phyloP scores from a whole-genome alignment of 1,140 invertebrate genomes.

The Platorchestia sp. region DNA sequence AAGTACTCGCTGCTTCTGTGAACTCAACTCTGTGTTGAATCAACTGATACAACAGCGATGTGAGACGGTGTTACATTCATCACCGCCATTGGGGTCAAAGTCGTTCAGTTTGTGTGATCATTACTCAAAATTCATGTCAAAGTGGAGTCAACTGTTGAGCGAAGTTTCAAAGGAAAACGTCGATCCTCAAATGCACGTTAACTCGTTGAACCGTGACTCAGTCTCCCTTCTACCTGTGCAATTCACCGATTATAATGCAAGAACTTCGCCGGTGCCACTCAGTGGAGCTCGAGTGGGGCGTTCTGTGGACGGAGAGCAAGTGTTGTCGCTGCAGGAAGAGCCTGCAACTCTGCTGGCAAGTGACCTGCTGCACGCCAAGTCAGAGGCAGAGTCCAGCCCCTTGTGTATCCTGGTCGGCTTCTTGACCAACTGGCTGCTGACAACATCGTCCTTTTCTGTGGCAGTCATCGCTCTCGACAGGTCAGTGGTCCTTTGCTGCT shows the following conservation, averaged over 20 bases:
- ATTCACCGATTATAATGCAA: not conserved
- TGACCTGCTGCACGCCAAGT: not conserved
- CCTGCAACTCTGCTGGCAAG: not conserved
- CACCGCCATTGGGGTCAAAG: not conserved
- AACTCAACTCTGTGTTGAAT: not conserved
- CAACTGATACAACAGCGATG: not conserved
- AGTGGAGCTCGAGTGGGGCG: not conserved
- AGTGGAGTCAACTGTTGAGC: not conserved
- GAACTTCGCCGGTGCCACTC: not conserved
- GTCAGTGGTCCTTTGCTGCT: not conserved
- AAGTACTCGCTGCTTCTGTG: not conserved
- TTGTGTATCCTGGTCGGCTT: conserved; percentile 15
- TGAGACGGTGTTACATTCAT: not conserved
- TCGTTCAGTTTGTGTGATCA: not conserved
- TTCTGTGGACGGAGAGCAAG: not conserved
- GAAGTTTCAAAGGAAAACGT: not conserved
- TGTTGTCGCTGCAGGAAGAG: not conserved
- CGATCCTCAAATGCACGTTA: not conserved
- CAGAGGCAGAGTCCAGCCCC: not conserved
- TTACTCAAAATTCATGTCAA: not conserved
- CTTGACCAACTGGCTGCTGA: conserved; percentile 28
- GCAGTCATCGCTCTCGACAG: conserved; percentile 33
- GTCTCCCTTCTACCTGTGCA: not conserved
- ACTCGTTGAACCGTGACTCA: not conserved
- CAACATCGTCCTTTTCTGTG: not conserved